Conservation (phyloP, 2,113 vertebrate genomes). For the Synodontis membranacea region DNA sequence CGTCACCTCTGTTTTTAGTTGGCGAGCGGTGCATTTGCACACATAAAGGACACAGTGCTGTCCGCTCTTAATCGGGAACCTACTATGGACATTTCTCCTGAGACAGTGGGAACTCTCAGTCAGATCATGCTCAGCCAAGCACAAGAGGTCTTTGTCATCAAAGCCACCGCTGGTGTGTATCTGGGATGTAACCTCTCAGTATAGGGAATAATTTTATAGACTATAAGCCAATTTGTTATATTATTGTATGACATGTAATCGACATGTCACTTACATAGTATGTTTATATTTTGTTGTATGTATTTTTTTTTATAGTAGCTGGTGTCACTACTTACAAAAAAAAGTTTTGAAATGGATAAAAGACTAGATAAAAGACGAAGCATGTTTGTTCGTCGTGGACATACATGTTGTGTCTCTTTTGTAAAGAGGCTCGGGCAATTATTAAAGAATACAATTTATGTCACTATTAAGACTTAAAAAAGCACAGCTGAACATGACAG, state of each 20-base stretch:
- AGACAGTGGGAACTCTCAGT: conserved; percentile 91
- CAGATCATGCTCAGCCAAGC: conserved; percentile 98
- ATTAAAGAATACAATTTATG: background rate
- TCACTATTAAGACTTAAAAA: background rate
- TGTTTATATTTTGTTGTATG: background rate
- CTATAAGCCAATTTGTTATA: background rate
- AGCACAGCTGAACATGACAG: background rate
- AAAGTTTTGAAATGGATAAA: background rate
- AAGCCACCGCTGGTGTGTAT: conserved; percentile 89
- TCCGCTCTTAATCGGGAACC: conserved; percentile 92
- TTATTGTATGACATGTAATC: background rate
- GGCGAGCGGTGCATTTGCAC: conserved; percentile 92
- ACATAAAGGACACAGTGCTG: conserved; percentile 97
- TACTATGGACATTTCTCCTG: conserved; percentile 96
- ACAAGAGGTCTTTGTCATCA: conserved; percentile 97
- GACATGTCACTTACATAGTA: no score
- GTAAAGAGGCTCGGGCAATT: background rate
- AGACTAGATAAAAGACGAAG: background rate
- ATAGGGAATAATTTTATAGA: background rate
- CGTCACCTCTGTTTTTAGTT: conserved; percentile 70
- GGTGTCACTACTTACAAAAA: background rate
- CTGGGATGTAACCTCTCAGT: background rate
- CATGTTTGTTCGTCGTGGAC: background rate
- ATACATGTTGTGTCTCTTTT: background rate
- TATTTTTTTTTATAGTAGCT: background rate